Evolutionary conservation across 2,888 invertebrate species (phyloP).

Genomic region (Dendrolimus houi): DNA sequence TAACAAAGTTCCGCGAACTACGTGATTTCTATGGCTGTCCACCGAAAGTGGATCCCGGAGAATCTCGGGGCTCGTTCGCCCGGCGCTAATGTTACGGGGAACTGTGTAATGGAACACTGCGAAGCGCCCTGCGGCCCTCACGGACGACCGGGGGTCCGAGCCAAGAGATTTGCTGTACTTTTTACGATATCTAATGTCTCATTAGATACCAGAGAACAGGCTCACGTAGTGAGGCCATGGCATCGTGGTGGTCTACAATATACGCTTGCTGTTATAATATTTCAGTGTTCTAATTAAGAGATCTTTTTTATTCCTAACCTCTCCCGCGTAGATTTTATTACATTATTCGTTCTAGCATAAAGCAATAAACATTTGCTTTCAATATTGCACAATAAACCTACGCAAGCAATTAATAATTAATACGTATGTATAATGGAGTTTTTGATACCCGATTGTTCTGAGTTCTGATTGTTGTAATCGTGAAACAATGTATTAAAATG

Average conservation of each 20-base stretch:
- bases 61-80: slow-evolving; percentile 40
- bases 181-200: slow-evolving; percentile 41
- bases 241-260: slow-evolving; percentile 52
- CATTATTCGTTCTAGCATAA: slow-evolving; percentile 18
- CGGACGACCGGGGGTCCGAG: slow-evolving; percentile 22
- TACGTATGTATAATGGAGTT: too few species aligned
- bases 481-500: too few species aligned
- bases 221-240: slow-evolving; percentile 19
- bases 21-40: slow-evolving; percentile 72
- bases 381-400: too few species aligned
- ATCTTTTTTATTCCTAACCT: slow-evolving; percentile 27
- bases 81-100: slow-evolving; percentile 53
- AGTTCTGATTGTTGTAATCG: too few species aligned
- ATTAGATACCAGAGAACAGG: slow-evolving; percentile 19
- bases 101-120: slow-evolving; percentile 55
- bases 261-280: slow-evolving; percentile 15
- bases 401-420: too few species aligned
- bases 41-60: slow-evolving; percentile 62
- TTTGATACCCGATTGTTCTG: too few species aligned
- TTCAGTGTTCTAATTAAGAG: slow-evolving; percentile 37
- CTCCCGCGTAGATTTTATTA: slow-evolving; percentile 48
- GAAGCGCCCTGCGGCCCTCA: slow-evolving; percentile 23
- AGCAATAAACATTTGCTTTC: slow-evolving; percentile 16
- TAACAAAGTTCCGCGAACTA: slow-evolving; percentile 76
- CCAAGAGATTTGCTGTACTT: slow-evolving; percentile 26